Evolutionary conservation across 1,140 invertebrate genomes (phyloP), one percentile per base, ranked within the genome.

Genomic region (Dolichoris vasculosae): DNA sequence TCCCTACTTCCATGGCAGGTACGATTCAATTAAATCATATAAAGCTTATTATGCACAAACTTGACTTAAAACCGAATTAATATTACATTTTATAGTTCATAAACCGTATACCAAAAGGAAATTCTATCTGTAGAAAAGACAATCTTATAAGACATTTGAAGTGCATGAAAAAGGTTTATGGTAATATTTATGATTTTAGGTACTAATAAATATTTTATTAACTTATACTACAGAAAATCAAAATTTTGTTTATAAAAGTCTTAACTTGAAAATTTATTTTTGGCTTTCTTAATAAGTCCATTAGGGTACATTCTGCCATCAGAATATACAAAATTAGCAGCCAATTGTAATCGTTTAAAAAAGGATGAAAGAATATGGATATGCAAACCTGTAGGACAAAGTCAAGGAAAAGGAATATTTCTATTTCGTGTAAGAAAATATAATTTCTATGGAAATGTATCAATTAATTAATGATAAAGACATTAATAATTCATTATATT

Each of bases 371-470:
- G 90, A 84, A 94, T 97, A 30, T 98, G 97, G 97, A 98, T 98
- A 83, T 97, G 96, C 90, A 98, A 98, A 89, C 97, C 97, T 13
- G 96, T 97, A 0, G 96, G 96, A 1, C 95, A 97, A 89, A 97
- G 97, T 87, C 96, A 97, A 93, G 97, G 97, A 0, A 94, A 95
- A 89, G 97, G 97, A 69, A 97, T 98, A 86, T 96, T 96, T 90
- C 90, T 98, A 26, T 97, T 97, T 92, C 94, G 96, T 88, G 96
- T 97, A 94, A 93, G 90, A 75, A 40, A 23, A 40, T n/a, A 59
- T 67, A 63, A 64, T 80, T 67, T 32, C 63, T 15, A 32, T 15
- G 67, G 7, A 55, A 35, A 38, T 55, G 64, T 26, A 71, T 71
- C 43, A 32, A 71, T 71, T 40, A 71, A 71, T 71, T 71, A 35